Percentiles rank a stretch among this genome's conserved stretches.
Evolutionary conservation across 1,140 invertebrate species (phyloP).

Genomic region (Drosophila hydei): DNA sequence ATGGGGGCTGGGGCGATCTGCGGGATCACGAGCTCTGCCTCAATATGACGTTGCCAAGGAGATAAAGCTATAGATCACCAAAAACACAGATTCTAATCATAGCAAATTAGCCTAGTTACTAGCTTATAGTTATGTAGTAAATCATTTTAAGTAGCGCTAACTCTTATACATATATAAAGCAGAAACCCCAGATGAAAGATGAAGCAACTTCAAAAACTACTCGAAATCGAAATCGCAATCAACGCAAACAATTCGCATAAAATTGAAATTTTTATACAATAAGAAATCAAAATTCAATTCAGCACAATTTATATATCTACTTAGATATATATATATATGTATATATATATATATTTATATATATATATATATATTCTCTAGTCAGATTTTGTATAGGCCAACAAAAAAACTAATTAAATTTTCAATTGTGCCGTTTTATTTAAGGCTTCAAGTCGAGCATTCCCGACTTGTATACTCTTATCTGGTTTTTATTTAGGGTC

Average conservation of each 20-base stretch:
- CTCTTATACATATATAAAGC: conserved; percentile 15
- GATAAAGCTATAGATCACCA: conserved; percentile 53
- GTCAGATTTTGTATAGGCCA: conserved; percentile 25
- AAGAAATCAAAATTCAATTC: conserved; percentile 19
- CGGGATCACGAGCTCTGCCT: conserved; percentile 80
- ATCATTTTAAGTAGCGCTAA: conserved; percentile 22
- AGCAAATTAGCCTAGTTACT: conserved; percentile 49
- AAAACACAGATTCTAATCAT: conserved; percentile 28
- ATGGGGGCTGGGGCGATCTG: conserved; percentile 98
- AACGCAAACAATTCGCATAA: conserved; percentile 28
- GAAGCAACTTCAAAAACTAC: conserved; percentile 2
- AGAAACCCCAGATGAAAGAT: neutral
- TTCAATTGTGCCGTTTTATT: conserved; percentile 40
- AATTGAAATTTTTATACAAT: conserved; percentile 4
- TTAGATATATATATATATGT: neutral
- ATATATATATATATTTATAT: neutral
- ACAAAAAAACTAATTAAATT: conserved; percentile 12
- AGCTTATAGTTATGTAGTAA: conserved; percentile 28
- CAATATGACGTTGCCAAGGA: conserved; percentile 76
- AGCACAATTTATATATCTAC: conserved; percentile 25
- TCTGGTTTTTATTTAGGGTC: conserved; percentile 59
- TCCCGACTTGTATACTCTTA: neutral
- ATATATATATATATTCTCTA: conserved; percentile 20
- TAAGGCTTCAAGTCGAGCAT: neutral
- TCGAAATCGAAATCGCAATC: conserved; percentile 36